Conservation (phyloP, 2,113 vertebrate species). For the Puntigrus tetrazona region DNA sequence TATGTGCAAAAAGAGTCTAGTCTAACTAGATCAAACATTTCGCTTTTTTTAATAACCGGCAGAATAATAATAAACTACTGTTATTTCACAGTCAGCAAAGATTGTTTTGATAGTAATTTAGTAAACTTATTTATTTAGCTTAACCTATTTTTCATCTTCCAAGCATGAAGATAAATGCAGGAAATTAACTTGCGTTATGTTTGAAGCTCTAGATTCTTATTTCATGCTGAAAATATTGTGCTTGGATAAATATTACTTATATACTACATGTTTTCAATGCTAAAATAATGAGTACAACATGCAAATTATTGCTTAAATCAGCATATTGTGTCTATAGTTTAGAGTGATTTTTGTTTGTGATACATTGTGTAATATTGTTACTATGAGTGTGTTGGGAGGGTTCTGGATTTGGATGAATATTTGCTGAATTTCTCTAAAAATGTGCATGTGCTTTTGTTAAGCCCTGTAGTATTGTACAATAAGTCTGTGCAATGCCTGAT, state of each 20-base stretch:
- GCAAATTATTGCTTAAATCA: background rate
- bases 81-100: background rate
- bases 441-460: background rate
- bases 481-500: slow-evolving; percentile 18
- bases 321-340: background rate
- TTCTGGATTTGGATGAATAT: too few relatives aligned
- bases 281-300: background rate
- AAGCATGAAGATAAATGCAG: background rate
- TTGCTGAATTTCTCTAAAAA: background rate
- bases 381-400: background rate
- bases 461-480: slow-evolving; percentile 32
- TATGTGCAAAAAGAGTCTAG: background rate
- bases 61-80: background rate
- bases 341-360: background rate
- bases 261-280: background rate
- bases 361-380: background rate
- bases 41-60: background rate
- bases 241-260: background rate
- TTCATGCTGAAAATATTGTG: background rate
- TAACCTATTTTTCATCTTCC: background rate
- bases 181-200: background rate
- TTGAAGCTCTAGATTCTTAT: background rate
- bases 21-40: background rate
- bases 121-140: background rate
- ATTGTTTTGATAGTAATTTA: background rate